Conservation (phyloP, 1,140 invertebrate genomes). For the Venturia canescens region DNA sequence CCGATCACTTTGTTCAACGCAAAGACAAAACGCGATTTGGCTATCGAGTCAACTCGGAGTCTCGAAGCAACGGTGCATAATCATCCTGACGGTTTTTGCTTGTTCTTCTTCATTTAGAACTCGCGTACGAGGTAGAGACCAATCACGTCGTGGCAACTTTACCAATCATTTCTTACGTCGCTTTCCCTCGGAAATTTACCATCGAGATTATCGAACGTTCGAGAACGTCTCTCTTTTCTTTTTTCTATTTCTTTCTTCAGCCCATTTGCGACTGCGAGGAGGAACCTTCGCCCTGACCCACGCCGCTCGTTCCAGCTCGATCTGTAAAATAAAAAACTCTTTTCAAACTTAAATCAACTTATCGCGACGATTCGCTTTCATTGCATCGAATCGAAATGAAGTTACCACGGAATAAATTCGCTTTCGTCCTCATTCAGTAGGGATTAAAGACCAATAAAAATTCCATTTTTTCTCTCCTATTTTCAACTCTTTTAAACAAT, state of each 20-base stretch:
- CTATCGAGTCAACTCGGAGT: neutral
- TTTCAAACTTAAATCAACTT: neutral
- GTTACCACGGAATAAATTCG: neutral
- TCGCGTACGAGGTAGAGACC: no score
- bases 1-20: neutral
- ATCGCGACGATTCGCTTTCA: neutral
- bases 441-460: no score
- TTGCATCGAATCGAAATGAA: neutral
- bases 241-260: slow-evolving; percentile 53
- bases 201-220: neutral
- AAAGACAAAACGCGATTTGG: neutral
- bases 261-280: slow-evolving; percentile 61
- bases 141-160: no score
- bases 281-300: slow-evolving; percentile 57
- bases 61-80: neutral
- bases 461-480: no score
- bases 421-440: no score
- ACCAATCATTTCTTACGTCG: neutral
- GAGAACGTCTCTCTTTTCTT: slow-evolving; percentile 15
- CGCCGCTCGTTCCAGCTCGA: slow-evolving; percentile 60
- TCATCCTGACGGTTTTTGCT: no score
- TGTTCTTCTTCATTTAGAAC: no score
- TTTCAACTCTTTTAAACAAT: no score
- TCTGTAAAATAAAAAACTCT: slow-evolving; percentile 50
- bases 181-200: neutral